Evolutionary conservation across 2,113 vertebrate genomes (phyloP).

Genomic region (Emydura subglobosa): DNA sequence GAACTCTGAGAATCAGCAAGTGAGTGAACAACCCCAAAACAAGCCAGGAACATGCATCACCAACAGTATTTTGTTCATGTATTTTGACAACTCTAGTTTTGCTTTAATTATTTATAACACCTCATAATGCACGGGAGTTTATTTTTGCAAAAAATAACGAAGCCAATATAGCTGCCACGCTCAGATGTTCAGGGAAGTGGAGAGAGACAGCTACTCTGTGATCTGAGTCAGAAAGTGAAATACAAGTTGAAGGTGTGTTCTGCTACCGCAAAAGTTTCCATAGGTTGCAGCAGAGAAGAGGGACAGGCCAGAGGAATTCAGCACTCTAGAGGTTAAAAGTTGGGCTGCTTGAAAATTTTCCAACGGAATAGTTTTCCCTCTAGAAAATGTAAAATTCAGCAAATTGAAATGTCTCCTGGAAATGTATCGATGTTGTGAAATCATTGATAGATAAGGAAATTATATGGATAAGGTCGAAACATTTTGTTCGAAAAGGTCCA

Average conservation of each 20-base stretch:
- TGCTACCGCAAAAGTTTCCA: neutral
- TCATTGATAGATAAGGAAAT: neutral
- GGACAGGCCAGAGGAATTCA: neutral
- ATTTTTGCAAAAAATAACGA: constrained; percentile 75
- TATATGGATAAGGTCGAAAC: fast-evolving
- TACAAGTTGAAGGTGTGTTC: constrained; percentile 25
- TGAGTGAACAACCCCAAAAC: constrained; percentile 51
- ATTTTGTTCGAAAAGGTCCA: neutral
- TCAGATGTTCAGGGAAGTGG: constrained; percentile 54
- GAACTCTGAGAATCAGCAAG: constrained; percentile 36
- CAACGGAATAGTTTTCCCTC: neutral
- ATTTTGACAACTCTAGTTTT: constrained; percentile 74
- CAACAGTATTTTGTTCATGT: constrained; percentile 50
- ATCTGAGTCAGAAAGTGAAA: constrained; percentile 48
- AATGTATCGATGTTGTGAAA: fast-evolving
- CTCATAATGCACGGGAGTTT: constrained; percentile 64
- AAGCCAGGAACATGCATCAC: constrained; percentile 52
- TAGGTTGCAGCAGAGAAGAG: neutral
- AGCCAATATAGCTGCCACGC: constrained; percentile 39
- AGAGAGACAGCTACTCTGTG: constrained; percentile 17
- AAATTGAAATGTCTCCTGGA: neutral
- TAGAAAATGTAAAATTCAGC: neutral
- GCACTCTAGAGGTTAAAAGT: neutral
- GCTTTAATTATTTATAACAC: constrained; percentile 74
- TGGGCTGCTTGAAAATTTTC: neutral